Evolutionary conservation across 2,113 vertebrate genomes (phyloP).

Genomic region (Psittacula cyanocephala): DNA sequence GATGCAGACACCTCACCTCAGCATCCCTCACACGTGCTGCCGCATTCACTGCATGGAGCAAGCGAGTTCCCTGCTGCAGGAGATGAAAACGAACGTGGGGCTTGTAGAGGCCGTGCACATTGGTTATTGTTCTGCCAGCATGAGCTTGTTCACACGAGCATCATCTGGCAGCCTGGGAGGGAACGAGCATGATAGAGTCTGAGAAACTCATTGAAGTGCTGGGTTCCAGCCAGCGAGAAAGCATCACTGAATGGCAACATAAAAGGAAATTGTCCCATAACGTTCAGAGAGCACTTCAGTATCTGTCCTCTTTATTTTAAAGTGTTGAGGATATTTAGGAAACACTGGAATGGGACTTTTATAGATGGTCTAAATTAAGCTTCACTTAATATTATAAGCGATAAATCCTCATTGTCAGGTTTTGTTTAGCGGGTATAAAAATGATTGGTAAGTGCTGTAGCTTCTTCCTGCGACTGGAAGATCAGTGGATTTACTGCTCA

Average conservation of each 20-base stretch:
- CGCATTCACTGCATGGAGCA: accelerated
- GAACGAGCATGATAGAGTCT: conserved; percentile 28
- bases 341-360: conserved; percentile 56
- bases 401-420: conserved; percentile 62
- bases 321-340: conserved; percentile 54
- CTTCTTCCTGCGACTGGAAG: conserved; percentile 31
- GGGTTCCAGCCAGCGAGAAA: conserved; percentile 54
- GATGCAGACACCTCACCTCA: accelerated
- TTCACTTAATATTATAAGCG: conserved; percentile 60
- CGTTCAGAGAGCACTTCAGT: conserved; percentile 47
- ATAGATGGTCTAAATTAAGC: conserved; percentile 65
- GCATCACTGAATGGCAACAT: conserved; percentile 45
- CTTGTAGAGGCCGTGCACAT: not conserved
- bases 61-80: not conserved
- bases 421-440: conserved; percentile 65
- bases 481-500: not conserved
- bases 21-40: accelerated
- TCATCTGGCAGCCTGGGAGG: conserved; percentile 31
- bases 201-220: conserved; percentile 45
- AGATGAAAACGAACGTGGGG: not conserved
- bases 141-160: not conserved
- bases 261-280: conserved; percentile 67
- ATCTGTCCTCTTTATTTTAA: conserved; percentile 67
- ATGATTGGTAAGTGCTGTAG: conserved; percentile 64
- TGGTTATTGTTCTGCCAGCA: not conserved